phyloP scores from a whole-genome alignment of 2,113 vertebrate genomes.

The Podilymbus podiceps region DNA sequence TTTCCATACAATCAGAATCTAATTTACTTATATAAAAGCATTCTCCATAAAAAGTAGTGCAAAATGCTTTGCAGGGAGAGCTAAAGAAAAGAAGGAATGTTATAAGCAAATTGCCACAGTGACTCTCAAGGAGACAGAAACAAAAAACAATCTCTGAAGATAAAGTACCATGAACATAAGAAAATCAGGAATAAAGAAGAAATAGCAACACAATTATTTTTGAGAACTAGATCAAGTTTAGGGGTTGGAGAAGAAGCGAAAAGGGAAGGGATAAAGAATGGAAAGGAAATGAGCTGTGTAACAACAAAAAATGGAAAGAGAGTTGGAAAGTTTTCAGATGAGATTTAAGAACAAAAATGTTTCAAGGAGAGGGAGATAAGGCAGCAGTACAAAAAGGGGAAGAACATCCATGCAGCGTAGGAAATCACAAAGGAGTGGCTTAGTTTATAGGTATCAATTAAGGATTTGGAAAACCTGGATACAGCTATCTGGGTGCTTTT shows the following conservation, averaged over 20 bases:
- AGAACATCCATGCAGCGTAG: not conserved
- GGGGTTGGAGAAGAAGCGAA: not conserved
- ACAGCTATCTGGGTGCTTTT: not conserved
- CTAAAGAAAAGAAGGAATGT: conserved; percentile 24
- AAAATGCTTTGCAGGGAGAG: conserved; percentile 40
- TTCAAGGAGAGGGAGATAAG: not conserved
- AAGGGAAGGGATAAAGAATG: not conserved
- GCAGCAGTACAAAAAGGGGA: not conserved
- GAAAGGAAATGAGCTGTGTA: not conserved
- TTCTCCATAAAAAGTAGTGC: not conserved
- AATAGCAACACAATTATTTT: conserved; percentile 1
- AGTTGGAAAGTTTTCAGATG: conserved; percentile 29
- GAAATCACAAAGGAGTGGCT: not conserved
- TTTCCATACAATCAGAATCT: not conserved
- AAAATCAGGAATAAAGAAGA: conserved; percentile 29
- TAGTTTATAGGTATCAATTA: not conserved
- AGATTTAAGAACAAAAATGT: conserved; percentile 8
- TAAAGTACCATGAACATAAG: not conserved
- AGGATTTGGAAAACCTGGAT: not conserved
- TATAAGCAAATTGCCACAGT: not conserved
- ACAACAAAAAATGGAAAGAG: not conserved
- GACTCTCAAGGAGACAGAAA: not conserved
- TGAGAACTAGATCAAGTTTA: not conserved
- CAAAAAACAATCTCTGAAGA: not conserved
- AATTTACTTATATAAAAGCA: conserved; percentile 40